These are phyloP conservation scores for Diplazon laetatorius DNA, from an alignment of 2,888 invertebrate genomes.

Conservation along the genomic window DNA sequence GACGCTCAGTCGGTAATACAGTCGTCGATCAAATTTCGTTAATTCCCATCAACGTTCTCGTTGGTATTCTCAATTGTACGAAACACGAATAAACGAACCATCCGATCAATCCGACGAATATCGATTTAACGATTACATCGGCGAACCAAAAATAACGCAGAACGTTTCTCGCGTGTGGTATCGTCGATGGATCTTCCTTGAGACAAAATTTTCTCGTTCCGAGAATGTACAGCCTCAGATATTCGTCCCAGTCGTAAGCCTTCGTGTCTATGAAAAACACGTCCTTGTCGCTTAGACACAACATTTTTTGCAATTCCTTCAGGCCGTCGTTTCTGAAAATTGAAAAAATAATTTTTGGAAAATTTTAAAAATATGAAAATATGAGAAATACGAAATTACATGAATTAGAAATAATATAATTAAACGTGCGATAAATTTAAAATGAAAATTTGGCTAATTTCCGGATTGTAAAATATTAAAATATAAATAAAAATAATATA, in stretches of 20 bases:
- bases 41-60: slow-evolving; percentile 41
- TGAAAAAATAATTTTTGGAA: slow-evolving; percentile 3
- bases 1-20: background rate
- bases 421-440: no score
- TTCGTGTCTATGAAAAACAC: slow-evolving; percentile 83
- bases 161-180: slow-evolving; percentile 88
- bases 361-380: no score
- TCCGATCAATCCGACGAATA: slow-evolving; percentile 65
- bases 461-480: no score
- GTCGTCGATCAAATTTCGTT: slow-evolving; percentile 43
- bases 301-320: slow-evolving; percentile 67
- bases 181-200: slow-evolving; percentile 90
- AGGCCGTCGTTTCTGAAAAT: slow-evolving; percentile 73
- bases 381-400: no score
- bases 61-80: slow-evolving; percentile 33
- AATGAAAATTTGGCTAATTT: no score
- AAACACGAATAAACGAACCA: slow-evolving; percentile 73
- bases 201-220: slow-evolving; percentile 93
- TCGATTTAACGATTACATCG: slow-evolving; percentile 71
- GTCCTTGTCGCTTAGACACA: slow-evolving; percentile 79
- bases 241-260: slow-evolving; percentile 86
- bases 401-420: no score
- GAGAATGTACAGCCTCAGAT: slow-evolving; percentile 88
- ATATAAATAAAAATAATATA: no score
- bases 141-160: slow-evolving; percentile 80